Percentiles rank a stretch among this genome's conserved stretches.
These are phyloP conservation scores for Canis aureus DNA, from an alignment of 2,113 vertebrate genomes.

Conservation along the genomic window DNA sequence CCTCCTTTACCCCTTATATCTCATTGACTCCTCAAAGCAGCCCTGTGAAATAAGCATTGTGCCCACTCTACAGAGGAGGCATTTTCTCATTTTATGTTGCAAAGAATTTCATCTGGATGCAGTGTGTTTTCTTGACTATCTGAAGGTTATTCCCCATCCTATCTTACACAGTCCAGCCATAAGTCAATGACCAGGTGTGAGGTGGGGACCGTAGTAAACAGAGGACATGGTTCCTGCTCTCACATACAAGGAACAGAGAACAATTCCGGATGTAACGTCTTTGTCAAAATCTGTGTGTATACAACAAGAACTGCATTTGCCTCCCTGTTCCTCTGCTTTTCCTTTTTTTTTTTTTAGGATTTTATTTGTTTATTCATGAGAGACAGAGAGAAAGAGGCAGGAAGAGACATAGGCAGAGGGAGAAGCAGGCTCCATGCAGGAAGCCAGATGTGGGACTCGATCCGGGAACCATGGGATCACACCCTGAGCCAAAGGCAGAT, in stretches of 20 bases:
- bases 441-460: too few relatives aligned
- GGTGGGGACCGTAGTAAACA: not conserved
- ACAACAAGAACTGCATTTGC: not conserved
- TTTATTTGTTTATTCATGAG: too few relatives aligned
- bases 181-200: not conserved
- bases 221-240: not conserved
- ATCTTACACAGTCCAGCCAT: not conserved
- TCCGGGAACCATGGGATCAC: too few relatives aligned
- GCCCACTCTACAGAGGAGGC: conserved; percentile 34
- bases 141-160: not conserved
- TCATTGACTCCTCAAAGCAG: not conserved
- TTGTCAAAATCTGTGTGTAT: not conserved
- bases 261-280: not conserved
- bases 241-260: not conserved
- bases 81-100: not conserved
- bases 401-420: too few relatives aligned
- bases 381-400: too few relatives aligned
- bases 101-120: not conserved
- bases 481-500: too few relatives aligned
- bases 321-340: not conserved
- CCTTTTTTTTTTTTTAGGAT: too few relatives aligned
- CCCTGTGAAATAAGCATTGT: not conserved
- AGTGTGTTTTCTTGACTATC: not conserved
- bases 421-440: too few relatives aligned
- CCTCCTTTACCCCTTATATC: not conserved